Evolutionary conservation across 2,113 vertebrate genomes (phyloP), one percentile per base, ranked within the genome.

Genomic region (Colaptes auratus): DNA sequence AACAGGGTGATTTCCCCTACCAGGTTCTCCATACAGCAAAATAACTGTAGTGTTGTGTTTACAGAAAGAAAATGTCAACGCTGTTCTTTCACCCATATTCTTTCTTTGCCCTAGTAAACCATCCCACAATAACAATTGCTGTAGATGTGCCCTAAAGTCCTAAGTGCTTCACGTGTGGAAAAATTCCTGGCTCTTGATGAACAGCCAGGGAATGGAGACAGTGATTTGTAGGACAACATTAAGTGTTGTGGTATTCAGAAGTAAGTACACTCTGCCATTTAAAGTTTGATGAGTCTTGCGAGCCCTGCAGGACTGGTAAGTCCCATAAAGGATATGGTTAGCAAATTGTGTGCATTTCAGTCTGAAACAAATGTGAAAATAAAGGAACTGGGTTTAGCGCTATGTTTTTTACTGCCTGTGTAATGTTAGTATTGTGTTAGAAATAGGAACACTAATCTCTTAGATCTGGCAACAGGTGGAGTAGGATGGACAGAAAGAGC

Each of bases 361-460:
- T 53, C 87, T 89, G 72, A 95, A 92, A 76, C 24, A 80, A 89
- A 83, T 44, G 69, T 81, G 72, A 86, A 93, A 96, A 69, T 36
- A 91, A 61, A 88, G 63, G 79, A 88, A 76, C 61, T 86, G 70
- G 52, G 12, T 92, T 92, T 82, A 88, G 69, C 61, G 64, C 66
- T 42, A 69, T 39, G 30, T 75, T 50, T 93, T 94, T 88, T 89
- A 88, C 60, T 82, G 76, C 55, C 27, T 63, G 59, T 3, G 1
- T 91, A 94, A 78, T 0, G 4, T 83, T 92, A 76, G 30, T 31
- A 39, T 90, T 72, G 72, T 81, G 48, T 88, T 86, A 74, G 74
- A 90, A 86, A 84, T 6, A 53, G 61, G 48, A 88, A 28, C 53
- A 35, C 72, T 93, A 72, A 92, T 86, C 44, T 93, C 87, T 95